phyloP scores from a whole-genome alignment of 2,113 vertebrate species.

The Gavia stellata region DNA sequence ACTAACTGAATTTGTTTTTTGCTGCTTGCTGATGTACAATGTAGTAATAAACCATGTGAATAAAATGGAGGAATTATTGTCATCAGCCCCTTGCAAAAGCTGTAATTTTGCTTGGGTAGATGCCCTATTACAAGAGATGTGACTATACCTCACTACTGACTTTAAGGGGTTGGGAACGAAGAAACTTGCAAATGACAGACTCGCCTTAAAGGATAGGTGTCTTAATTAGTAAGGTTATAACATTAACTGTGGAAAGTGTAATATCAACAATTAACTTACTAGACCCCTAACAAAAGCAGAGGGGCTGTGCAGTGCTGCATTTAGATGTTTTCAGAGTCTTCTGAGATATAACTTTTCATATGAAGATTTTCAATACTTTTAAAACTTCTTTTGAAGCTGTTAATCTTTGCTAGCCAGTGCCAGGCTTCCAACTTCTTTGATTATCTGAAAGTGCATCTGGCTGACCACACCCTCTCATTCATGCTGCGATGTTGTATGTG shows the following conservation, averaged over 20 bases:
- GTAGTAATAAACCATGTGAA: background rate
- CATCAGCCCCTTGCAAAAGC: background rate
- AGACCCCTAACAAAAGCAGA: background rate
- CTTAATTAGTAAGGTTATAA: background rate
- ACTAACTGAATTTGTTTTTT: background rate
- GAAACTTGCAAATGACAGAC: background rate
- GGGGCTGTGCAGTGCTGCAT: background rate
- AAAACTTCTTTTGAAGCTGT: background rate
- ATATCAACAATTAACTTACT: background rate
- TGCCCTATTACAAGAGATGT: background rate
- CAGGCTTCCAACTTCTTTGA: background rate
- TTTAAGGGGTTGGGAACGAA: background rate
- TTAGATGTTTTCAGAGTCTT: background rate
- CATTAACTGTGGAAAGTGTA: background rate
- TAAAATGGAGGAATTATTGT: background rate
- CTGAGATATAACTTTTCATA: background rate
- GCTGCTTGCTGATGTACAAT: background rate
- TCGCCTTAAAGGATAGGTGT: background rate
- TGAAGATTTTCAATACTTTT: background rate
- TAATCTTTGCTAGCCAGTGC: background rate
- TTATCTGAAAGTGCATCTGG: constrained; percentile 53
- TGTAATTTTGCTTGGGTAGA: background rate
- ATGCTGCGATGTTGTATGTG: background rate
- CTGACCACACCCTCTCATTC: constrained; percentile 47
- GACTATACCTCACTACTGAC: fast-evolving